Evolutionary conservation across 2,113 vertebrate genomes (phyloP).

Genomic region (Myrmecobius fasciatus): DNA sequence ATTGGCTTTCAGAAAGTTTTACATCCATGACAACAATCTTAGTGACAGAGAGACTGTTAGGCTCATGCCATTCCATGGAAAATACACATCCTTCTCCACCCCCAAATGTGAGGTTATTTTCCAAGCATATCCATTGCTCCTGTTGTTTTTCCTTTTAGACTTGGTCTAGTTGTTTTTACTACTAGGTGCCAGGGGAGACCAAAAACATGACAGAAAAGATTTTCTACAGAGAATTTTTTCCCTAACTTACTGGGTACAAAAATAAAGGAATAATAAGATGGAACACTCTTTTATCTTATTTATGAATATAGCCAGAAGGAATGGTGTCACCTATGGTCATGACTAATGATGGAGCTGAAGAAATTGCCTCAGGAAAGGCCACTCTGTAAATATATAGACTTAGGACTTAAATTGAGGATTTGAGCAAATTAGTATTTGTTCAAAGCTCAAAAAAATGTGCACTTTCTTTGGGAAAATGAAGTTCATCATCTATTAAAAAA

Average conservation of each 20-base stretch:
- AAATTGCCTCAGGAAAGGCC: neutral
- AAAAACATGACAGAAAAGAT: slow-evolving; percentile 7
- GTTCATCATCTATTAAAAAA: neutral
- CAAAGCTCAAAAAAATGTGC: neutral
- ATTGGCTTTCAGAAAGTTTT: slow-evolving; percentile 28
- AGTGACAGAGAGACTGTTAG: slow-evolving; percentile 42
- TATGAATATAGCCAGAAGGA: neutral
- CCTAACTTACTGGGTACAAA: neutral
- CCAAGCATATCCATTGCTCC: slow-evolving; percentile 2
- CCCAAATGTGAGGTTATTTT: neutral
- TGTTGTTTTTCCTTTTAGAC: slow-evolving; percentile 43
- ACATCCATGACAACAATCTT: neutral
- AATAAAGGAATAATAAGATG: slow-evolving; percentile 8
- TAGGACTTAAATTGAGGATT: neutral
- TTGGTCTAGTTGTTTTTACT: slow-evolving; percentile 31
- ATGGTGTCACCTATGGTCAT: neutral
- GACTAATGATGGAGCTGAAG: neutral
- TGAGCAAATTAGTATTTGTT: neutral
- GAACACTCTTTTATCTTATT: neutral
- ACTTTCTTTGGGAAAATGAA: neutral
- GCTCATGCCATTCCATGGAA: neutral
- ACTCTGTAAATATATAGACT: neutral
- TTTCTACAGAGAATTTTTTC: neutral
- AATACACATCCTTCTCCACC: neutral
- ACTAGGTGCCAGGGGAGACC: neutral